These are phyloP conservation scores for Passer montanus DNA, from an alignment of 2,113 vertebrate species.

Conservation along the genomic window DNA sequence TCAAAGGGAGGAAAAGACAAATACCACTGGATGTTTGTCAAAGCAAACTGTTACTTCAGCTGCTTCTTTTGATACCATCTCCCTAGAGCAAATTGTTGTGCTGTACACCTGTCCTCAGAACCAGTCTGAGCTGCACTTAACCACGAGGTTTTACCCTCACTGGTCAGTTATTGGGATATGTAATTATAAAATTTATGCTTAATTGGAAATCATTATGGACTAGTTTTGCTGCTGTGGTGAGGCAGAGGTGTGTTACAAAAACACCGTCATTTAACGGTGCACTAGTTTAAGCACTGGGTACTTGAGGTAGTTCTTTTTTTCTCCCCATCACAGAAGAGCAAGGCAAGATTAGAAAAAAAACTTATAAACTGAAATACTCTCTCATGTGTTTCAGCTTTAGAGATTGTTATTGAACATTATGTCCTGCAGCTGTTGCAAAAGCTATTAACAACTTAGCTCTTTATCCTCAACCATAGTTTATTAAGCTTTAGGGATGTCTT, in stretches of 20 bases:
- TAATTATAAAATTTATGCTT: neutral
- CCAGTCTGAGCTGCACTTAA: neutral
- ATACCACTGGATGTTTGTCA: neutral
- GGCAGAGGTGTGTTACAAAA: neutral
- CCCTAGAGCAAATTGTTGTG: neutral
- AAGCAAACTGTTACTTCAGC: neutral
- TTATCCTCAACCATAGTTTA: neutral
- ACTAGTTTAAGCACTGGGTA: neutral
- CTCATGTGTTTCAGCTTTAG: neutral
- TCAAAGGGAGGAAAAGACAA: neutral
- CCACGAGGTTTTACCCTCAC: neutral
- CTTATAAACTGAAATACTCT: neutral
- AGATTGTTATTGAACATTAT: neutral
- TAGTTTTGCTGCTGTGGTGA: neutral
- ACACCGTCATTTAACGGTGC: neutral
- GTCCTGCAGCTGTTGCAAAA: neutral
- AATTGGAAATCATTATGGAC: neutral
- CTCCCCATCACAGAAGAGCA: neutral
- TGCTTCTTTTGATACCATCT: neutral
- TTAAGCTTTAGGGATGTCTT: neutral
- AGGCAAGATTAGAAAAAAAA: neutral
- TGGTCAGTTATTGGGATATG: neutral
- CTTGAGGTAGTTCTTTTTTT: neutral
- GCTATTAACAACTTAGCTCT: neutral
- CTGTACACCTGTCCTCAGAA: neutral